phyloP scores from a whole-genome alignment of 1,140 invertebrate genomes.

The Triops longicaudatus region DNA sequence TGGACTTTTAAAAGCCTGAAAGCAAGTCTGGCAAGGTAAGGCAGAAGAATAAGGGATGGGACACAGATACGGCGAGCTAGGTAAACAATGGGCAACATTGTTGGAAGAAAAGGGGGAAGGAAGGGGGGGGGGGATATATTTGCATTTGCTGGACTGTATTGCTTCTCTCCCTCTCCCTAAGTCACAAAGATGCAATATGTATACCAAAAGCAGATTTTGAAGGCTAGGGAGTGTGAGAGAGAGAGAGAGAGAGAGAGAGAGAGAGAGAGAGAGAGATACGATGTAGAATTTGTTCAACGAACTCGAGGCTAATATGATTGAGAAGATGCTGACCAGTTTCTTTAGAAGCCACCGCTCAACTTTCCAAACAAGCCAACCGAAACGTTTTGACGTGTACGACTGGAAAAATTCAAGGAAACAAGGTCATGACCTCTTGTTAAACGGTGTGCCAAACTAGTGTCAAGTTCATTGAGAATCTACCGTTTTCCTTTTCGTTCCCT shows the following conservation, averaged over 20 bases:
- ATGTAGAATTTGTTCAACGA: too few species aligned
- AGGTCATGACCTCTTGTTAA: conserved; percentile 7
- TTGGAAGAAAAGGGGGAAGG: neutral
- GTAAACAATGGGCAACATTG: neutral
- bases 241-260: too few species aligned
- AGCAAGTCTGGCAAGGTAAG: neutral
- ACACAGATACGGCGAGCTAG: neutral
- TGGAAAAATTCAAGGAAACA: neutral
- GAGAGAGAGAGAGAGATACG: too few species aligned
- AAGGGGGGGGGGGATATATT: neutral
- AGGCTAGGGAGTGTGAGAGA: too few species aligned
- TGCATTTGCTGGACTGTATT: neutral
- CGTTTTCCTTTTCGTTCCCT: neutral
- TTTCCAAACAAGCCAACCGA: too few species aligned
- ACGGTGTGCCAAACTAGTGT: neutral
- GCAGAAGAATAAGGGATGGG: neutral
- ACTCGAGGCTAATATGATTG: too few species aligned
- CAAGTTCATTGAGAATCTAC: neutral
- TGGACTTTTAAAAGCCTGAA: neutral
- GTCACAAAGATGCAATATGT: neutral
- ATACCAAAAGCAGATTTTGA: neutral
- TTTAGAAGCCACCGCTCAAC: too few species aligned
- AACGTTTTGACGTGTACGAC: neutral
- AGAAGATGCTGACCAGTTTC: too few species aligned
- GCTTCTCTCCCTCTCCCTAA: neutral